These are phyloP conservation scores for Loris lydekkerianus DNA, from an alignment of 2,797 vertebrate species.

Conservation along the genomic window DNA sequence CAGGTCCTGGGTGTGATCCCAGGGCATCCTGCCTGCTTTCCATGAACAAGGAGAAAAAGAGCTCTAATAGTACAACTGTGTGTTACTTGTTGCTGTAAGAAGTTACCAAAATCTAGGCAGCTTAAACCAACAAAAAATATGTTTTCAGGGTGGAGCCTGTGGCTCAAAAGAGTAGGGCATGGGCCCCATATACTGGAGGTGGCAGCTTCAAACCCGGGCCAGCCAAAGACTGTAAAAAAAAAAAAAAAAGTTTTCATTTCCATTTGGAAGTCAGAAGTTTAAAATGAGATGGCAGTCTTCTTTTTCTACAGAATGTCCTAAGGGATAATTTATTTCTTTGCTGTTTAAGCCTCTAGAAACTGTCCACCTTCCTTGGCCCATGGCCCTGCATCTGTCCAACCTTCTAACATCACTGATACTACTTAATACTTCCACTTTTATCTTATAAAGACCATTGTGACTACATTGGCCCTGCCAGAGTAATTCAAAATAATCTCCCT, in stretches of 20 bases:
- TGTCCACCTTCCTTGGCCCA: not conserved
- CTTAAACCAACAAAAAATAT: not conserved
- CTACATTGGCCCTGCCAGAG: accelerated
- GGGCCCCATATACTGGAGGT: too few relatives aligned
- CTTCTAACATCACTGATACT: not conserved
- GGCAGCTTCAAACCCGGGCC: too few relatives aligned
- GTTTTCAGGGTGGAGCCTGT: too few relatives aligned
- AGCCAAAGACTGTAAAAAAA: too few relatives aligned
- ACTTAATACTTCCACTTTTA: not conserved
- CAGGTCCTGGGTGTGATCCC: accelerated
- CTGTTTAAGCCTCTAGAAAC: not conserved
- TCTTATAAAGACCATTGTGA: not conserved
- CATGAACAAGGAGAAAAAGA: not conserved
- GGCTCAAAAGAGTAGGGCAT: too few relatives aligned
- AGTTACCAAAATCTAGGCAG: not conserved
- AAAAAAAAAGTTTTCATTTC: not conserved
- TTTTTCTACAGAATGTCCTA: not conserved
- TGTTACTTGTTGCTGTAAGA: not conserved
- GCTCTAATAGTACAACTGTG: too few relatives aligned
- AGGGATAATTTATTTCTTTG: accelerated
- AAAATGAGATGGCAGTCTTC: not conserved
- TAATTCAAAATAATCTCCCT: not conserved
- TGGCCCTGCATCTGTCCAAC: not conserved
- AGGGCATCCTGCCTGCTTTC: too few relatives aligned
- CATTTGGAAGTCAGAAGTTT: not conserved